Evolutionary conservation across 2,888 invertebrate species (phyloP), one percentile per base, ranked within the genome.

Genomic region (Hypselothyrea guttata): DNA sequence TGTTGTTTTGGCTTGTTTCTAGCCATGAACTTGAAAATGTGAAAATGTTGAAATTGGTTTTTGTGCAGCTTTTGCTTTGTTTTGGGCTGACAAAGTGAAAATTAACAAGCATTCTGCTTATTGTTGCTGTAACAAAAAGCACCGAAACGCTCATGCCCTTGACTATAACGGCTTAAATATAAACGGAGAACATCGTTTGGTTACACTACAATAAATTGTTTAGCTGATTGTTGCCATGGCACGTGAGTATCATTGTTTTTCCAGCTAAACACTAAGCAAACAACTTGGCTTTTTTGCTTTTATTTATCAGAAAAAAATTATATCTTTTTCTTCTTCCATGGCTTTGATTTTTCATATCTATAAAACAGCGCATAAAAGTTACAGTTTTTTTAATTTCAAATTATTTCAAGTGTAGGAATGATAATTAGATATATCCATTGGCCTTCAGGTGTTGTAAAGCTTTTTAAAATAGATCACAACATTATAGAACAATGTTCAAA

Each of bases 11-110:
- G 8, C 9, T 41, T 45, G 65, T 73, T 73, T 59, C 60, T 78
- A 82, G 75, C 84, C 85, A 52, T 81, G 81, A 82, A 82, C 81
- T 82, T 82, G 81, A 81, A 78, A 79, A 60, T 60, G n/a, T n/a
- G 59, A 46, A 58, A 69, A 58, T 69, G 63, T 68, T 63, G 64
- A 72, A 71, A 67, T 70, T 70, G 62, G 72, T 67, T 69, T 71
- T 40, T 33, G 49, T 53, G 34, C n/a, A 38, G 42, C 44, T 58
- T 51, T 56, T 51, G 71, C 46, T 51, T 55, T 46, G n/a, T 45
- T 61, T 53, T 56, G 31, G 41, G 66, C 75, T 56, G 62, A 73
- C 71, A 67, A 78, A 83, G 83, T 84, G 79, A 79, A 84, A 83
- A 81, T 78, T 79, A 78, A 78, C 71, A 68, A 68, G 54, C 46